Percentiles rank a stretch among this genome's conserved stretches.
Conservation (phyloP, 2,797 vertebrate species). For the Gallinago solitaria region DNA sequence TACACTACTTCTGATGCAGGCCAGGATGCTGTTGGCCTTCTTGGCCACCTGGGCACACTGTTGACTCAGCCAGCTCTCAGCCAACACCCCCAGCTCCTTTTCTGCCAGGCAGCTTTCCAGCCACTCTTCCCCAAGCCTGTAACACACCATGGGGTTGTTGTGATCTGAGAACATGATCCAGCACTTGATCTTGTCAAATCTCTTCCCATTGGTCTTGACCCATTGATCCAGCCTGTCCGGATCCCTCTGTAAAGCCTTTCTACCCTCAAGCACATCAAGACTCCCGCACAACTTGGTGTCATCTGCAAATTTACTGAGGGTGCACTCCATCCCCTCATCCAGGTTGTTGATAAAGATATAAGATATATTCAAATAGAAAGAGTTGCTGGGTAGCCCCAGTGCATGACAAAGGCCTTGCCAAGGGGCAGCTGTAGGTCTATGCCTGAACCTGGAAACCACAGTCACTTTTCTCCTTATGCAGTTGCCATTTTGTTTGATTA, state of each 20-base stretch:
- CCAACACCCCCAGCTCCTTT: neutral
- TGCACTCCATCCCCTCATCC: neutral
- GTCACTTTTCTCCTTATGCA: accelerated
- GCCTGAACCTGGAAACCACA: neutral
- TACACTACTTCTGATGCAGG: neutral
- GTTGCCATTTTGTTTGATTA: neutral
- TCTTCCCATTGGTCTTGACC: neutral
- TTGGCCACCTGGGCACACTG: neutral
- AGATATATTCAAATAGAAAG: neutral
- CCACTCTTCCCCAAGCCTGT: neutral
- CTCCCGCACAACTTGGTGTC: neutral
- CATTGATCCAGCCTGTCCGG: neutral
- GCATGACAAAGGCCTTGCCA: neutral
- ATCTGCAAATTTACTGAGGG: neutral
- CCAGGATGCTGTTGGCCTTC: neutral
- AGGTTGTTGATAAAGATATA: neutral
- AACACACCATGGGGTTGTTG: neutral
- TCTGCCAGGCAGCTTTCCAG: neutral
- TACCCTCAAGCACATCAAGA: neutral
- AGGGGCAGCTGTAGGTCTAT: accelerated
- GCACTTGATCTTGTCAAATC: neutral
- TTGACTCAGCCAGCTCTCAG: too few species aligned
- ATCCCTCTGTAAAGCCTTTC: neutral
- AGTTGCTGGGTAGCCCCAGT: neutral
- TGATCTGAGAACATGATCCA: neutral